Evolutionary conservation across 2,888 invertebrate genomes (phyloP), one percentile per base, ranked within the genome.

Genomic region (Perizoma flavofasciatum): DNA sequence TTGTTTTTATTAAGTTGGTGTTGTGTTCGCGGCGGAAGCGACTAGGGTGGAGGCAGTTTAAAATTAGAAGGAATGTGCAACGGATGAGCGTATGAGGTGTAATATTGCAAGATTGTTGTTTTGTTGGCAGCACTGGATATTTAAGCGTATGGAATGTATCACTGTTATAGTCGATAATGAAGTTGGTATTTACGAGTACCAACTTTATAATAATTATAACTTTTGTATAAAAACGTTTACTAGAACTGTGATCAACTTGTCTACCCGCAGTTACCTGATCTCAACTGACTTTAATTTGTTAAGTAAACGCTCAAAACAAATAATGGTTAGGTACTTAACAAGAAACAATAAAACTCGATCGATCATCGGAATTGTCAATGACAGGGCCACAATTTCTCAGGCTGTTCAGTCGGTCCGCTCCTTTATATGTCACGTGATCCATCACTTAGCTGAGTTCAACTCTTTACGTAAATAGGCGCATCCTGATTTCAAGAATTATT

Each of bases 71-170:
- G 72, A 73, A 75, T 72, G 78, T 69, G 71, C 75, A 75, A 73
- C 83, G 85, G 85, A 85, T 82, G 81, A 66, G 67, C 70, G 71
- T 66, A 70, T 70, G 80, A 82, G 82, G 82, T 81, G 81, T 79
- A 80, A 81, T 77, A 81, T 81, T 80, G 83, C 83, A 75, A 75
- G 67, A 63, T 63, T 49, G 59, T 61, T 56, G 62, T 69, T 63
- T 63, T 65, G 64, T 65, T 69, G 72, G 60, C 61, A 57, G 50
- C 56, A 60, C 51, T 65, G 58, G 41, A 43, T 52, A 62, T 64
- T 63, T 56, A 47, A 46, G 37, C 59, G 56, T 55, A 44, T 57
- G 22, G 22, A 22, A 2, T 22, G 1, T 2, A 22, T 22, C 22
- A 22, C 3, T 22, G 22, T 22, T 22, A 22, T 22, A 22, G 22